Evolutionary conservation across 2,888 invertebrate species (phyloP).

Genomic region (Lochmaea capreae): DNA sequence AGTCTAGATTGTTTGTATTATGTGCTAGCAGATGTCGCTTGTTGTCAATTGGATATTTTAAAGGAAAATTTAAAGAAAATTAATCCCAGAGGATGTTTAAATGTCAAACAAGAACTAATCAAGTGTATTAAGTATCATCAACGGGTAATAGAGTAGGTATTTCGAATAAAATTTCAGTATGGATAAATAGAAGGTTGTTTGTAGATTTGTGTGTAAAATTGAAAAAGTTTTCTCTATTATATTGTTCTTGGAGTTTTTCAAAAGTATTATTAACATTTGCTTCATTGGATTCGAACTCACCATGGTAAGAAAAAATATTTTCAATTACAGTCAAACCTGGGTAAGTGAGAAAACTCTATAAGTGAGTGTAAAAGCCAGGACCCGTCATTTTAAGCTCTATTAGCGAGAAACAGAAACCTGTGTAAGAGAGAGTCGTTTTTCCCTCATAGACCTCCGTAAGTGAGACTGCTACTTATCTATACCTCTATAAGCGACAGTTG

Average conservation of each 20-base stretch:
- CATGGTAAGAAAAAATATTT: conserved; percentile 4
- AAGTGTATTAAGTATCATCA: conserved; percentile 11
- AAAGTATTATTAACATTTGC: conserved; percentile 4
- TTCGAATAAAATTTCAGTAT: not conserved
- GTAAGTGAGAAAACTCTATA: too few species aligned
- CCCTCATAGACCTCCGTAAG: too few species aligned
- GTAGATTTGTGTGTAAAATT: not conserved
- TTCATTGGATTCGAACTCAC: conserved; percentile 10
- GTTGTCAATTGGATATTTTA: conserved; percentile 26
- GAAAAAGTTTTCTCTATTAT: not conserved
- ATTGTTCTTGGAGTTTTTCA: conserved; percentile 7
- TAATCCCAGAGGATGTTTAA: not conserved
- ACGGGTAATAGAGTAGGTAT: not conserved
- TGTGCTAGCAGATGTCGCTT: conserved; percentile 14
- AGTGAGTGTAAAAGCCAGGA: too few species aligned
- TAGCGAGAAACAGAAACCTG: too few species aligned
- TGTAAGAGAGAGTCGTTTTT: too few species aligned
- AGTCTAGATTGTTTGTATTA: conserved; percentile 19
- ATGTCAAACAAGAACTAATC: not conserved
- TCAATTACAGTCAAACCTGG: too few species aligned
- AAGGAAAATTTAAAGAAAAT: conserved; percentile 12
- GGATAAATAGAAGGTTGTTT: not conserved
- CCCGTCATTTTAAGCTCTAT: too few species aligned
- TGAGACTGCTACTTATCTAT: too few species aligned
- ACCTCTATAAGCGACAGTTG: too few species aligned